Percentiles rank a stretch among this genome's conserved stretches.
Evolutionary conservation across 2,113 vertebrate genomes (phyloP).

Genomic region (Bos taurus): DNA sequence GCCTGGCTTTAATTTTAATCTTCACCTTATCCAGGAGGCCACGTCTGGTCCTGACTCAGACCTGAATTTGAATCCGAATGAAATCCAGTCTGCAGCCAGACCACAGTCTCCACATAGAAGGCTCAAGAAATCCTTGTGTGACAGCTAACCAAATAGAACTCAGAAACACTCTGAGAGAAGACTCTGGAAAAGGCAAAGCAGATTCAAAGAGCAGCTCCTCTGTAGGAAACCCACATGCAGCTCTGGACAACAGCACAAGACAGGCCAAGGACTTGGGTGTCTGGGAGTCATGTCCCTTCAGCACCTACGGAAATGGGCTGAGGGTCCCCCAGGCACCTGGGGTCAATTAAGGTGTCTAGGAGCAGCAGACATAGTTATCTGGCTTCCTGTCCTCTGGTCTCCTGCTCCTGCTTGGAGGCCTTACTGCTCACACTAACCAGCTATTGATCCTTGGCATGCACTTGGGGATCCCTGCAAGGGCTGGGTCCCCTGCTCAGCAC

Average conservation of each 20-base stretch:
- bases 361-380: not conserved
- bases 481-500: not conserved
- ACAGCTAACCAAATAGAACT: not conserved
- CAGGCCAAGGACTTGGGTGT: accelerated
- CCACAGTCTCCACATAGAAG: not conserved
- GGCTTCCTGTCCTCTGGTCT: not conserved
- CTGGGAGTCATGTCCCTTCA: not conserved
- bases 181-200: not conserved
- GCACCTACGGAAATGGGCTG: accelerated
- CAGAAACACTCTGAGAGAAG: not conserved
- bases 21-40: not conserved
- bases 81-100: not conserved
- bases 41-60: not conserved
- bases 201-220: not conserved
- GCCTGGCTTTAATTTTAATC: not conserved
- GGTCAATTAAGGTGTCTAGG: not conserved
- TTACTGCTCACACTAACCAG: not conserved
- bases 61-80: not conserved
- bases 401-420: not conserved
- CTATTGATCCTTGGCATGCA: accelerated
- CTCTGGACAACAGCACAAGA: not conserved
- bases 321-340: not conserved
- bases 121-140: not conserved
- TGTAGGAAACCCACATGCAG: not conserved
- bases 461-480: too few relatives aligned